These are phyloP conservation scores for Bombyx mori DNA, from an alignment of 1,140 invertebrate species.

Conservation along the genomic window DNA sequence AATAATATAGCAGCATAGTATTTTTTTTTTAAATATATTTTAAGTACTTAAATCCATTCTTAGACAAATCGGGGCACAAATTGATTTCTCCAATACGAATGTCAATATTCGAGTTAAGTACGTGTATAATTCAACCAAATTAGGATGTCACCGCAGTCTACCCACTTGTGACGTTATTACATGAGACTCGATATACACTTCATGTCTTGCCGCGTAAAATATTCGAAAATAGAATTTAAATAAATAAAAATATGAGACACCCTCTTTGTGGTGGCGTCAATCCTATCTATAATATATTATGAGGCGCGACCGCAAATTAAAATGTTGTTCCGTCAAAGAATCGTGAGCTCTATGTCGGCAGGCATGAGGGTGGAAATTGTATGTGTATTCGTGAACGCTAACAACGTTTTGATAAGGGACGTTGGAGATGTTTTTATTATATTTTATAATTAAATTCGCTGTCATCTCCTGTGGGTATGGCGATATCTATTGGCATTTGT, in stretches of 20 bases:
- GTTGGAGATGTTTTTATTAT: slow-evolving; percentile 65
- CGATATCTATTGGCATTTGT: slow-evolving; percentile 62
- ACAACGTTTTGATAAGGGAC: slow-evolving; percentile 43
- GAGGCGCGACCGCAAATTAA: slow-evolving; percentile 15
- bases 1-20: not conserved
- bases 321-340: not conserved
- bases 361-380: slow-evolving; percentile 25
- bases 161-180: slow-evolving; percentile 30
- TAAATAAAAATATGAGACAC: slow-evolving; percentile 52
- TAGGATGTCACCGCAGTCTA: slow-evolving; percentile 25
- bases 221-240: slow-evolving; percentile 48
- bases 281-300: slow-evolving; percentile 60
- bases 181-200: slow-evolving; percentile 45
- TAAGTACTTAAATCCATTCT: not conserved
- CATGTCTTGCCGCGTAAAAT: slow-evolving; percentile 41
- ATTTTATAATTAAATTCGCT: slow-evolving; percentile 68
- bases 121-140: slow-evolving; percentile 22
- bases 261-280: slow-evolving; percentile 56
- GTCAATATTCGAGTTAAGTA: slow-evolving; percentile 9
- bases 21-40: not conserved
- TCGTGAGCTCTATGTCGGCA: not conserved
- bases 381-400: slow-evolving; percentile 13
- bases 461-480: slow-evolving; percentile 57
- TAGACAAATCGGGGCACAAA: not conserved
- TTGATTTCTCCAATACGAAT: not conserved